phyloP scores from a whole-genome alignment of 2,113 vertebrate species.

The Erpornis zantholeuca region DNA sequence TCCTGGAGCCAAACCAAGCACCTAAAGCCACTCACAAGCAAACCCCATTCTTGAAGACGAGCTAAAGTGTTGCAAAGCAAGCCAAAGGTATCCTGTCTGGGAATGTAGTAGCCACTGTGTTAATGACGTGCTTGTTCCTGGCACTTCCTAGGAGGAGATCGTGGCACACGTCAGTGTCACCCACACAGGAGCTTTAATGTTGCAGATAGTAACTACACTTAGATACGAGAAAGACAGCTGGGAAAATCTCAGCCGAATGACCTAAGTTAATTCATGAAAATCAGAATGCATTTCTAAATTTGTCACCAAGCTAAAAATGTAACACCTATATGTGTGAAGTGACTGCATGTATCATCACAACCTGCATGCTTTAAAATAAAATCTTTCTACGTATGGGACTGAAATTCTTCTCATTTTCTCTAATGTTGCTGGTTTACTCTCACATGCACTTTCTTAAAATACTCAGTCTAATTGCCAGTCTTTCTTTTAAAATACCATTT shows the following conservation, averaged over 20 bases:
- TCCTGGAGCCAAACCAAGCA: not conserved
- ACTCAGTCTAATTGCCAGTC: not conserved
- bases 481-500: not conserved
- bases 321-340: not conserved
- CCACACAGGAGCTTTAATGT: not conserved
- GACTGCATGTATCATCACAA: not conserved
- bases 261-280: not conserved
- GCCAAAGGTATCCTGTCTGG: not conserved
- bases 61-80: not conserved
- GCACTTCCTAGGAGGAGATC: not conserved
- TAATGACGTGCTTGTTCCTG: not conserved
- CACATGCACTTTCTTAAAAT: not conserved
- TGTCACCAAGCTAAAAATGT: not conserved
- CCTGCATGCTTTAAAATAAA: constrained; percentile 22
- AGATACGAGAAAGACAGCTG: not conserved
- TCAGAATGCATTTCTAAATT: not conserved
- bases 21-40: not conserved
- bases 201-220: not conserved
- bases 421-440: not conserved
- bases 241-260: not conserved
- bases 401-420: not conserved
- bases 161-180: not conserved
- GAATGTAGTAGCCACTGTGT: not conserved
- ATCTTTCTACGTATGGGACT: not conserved
- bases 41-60: not conserved